These are phyloP conservation scores for Drosophila equinoxialis DNA, from an alignment of 1,140 invertebrate genomes.

Conservation along the genomic window DNA sequence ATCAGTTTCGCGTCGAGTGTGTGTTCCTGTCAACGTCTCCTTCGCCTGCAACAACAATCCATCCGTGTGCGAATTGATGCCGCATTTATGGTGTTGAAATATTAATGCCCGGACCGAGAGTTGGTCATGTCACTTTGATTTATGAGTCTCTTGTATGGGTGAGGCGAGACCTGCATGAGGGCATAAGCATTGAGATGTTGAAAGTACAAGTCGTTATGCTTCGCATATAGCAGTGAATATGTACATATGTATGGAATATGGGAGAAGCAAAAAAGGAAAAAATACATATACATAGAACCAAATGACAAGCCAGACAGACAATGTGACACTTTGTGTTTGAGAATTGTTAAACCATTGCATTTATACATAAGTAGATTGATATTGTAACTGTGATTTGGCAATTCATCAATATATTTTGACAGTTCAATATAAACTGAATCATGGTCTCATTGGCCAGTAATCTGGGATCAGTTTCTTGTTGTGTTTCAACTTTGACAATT, in stretches of 20 bases:
- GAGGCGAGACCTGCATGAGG: conserved; percentile 20
- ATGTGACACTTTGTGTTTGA: background rate
- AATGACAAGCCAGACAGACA: conserved; percentile 1
- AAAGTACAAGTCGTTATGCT: conserved; percentile 45
- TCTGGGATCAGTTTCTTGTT: background rate
- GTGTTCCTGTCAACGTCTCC: conserved; percentile 63
- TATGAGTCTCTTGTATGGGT: conserved; percentile 60
- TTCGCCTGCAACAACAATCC: conserved; percentile 31
- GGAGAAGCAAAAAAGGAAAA: background rate
- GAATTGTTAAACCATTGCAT: conserved; percentile 18
- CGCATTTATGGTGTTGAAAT: conserved; percentile 80
- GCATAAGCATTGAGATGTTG: conserved; percentile 62
- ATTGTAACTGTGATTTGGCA: conserved; percentile 18
- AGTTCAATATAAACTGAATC: background rate
- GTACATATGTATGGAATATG: background rate
- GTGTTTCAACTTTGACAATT: no score
- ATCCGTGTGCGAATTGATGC: conserved; percentile 75
- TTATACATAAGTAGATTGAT: background rate
- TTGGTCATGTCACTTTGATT: conserved; percentile 77
- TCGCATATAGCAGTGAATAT: conserved; percentile 1
- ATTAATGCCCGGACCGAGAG: conserved; percentile 77
- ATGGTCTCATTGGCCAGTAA: background rate
- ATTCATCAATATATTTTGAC: conserved; percentile 8
- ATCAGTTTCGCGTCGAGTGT: conserved; percentile 48
- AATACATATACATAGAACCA: background rate